Evolutionary conservation across 2,888 invertebrate genomes (phyloP).

Genomic region (Drosophila subsilvestris): DNA sequence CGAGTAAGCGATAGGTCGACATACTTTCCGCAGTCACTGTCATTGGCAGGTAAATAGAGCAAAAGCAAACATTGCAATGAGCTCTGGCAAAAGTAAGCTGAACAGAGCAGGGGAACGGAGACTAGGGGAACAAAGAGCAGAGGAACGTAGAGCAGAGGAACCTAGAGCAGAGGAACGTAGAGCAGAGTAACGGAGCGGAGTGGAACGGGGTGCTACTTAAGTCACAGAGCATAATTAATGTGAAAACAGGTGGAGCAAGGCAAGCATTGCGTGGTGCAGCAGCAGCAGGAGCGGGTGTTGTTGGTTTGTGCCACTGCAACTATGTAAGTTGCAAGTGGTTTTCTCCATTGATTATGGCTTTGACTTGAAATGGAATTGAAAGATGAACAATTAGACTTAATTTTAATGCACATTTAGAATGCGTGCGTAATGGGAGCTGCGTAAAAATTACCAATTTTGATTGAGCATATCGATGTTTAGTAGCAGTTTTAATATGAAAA

Average conservation of each 20-base stretch:
- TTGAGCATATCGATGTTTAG: too few species aligned
- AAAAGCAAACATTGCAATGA: constrained; percentile 52
- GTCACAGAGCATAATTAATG: constrained; percentile 64
- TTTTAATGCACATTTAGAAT: not conserved
- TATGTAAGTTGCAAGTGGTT: constrained; percentile 48
- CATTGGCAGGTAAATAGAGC: constrained; percentile 73
- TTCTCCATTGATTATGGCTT: constrained; percentile 28
- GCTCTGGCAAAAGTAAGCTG: not conserved
- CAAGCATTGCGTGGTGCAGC: not conserved
- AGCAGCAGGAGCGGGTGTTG: not conserved
- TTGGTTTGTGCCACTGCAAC: constrained; percentile 28
- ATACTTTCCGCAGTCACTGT: constrained; percentile 72
- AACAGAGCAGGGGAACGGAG: too few species aligned
- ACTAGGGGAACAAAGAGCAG: too few species aligned
- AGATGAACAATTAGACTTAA: not conserved
- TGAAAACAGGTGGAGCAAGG: constrained; percentile 8
- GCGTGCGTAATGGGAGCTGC: not conserved
- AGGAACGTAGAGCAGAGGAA: too few species aligned
- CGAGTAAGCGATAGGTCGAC: constrained; percentile 56
- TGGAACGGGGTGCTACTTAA: constrained; percentile 23
- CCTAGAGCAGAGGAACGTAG: too few species aligned
- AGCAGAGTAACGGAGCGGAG: too few species aligned
- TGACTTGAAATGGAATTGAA: not conserved
- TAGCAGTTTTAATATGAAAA: not conserved
- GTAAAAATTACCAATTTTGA: not conserved